Conservation (phyloP, 2,797 vertebrate genomes). For the Sarcophilus harrisii region DNA sequence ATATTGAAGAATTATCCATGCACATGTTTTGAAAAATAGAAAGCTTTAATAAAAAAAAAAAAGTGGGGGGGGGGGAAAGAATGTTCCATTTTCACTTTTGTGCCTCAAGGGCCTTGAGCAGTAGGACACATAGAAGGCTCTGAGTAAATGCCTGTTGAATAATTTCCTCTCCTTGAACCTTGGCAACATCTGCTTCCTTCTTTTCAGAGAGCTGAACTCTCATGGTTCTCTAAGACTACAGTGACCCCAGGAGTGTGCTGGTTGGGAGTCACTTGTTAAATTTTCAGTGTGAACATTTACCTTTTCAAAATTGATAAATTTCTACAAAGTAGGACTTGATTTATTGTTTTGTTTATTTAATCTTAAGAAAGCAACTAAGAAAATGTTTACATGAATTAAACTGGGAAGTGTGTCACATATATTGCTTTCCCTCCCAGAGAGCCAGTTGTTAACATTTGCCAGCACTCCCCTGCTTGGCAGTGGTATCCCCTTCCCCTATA, state of each 20-base stretch:
- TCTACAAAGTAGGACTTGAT: neutral
- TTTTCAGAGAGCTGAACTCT: neutral
- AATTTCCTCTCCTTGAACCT: neutral
- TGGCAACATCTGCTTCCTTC: neutral
- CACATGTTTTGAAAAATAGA: too few relatives aligned
- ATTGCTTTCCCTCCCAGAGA: neutral
- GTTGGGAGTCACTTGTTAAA: neutral
- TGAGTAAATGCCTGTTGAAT: conserved; percentile 10
- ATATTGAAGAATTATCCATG: too few relatives aligned
- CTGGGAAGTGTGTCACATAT: neutral
- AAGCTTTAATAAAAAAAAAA: too few relatives aligned
- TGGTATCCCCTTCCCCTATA: neutral
- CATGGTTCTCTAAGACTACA: neutral
- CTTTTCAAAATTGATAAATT: neutral
- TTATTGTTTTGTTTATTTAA: neutral
- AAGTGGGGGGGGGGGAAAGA: neutral
- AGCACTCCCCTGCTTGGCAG: neutral
- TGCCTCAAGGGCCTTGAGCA: neutral
- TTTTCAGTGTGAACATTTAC: neutral
- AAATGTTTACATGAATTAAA: neutral
- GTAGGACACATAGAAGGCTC: neutral
- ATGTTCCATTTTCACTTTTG: neutral
- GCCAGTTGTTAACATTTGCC: neutral
- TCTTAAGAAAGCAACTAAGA: neutral
- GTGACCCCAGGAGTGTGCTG: neutral